Conservation (phyloP, 1,140 invertebrate genomes). For the Drosophila ambigua region DNA sequence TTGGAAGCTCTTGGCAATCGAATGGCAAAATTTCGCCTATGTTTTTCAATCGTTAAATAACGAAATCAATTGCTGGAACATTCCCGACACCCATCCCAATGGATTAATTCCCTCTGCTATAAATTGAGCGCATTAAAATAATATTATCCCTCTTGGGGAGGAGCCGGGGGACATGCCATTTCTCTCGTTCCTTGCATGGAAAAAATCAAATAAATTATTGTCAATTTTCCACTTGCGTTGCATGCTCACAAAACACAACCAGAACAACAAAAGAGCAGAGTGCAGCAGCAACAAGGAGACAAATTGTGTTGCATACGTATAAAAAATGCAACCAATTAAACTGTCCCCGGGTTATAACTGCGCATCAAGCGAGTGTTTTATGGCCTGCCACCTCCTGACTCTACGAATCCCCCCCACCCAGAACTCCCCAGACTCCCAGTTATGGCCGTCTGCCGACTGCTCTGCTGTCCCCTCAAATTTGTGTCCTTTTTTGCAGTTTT, state of each 20-base stretch:
- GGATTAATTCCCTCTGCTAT: constrained; percentile 40
- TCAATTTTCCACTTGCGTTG: constrained; percentile 77
- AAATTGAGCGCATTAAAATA: constrained; percentile 76
- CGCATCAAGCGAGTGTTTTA: constrained; percentile 81
- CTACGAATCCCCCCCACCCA: too few relatives aligned
- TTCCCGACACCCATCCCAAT: neutral
- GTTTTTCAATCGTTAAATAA: neutral
- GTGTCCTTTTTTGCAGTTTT: constrained; percentile 39
- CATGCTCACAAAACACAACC: constrained; percentile 20
- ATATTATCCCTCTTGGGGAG: constrained; percentile 53
- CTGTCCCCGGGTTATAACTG: constrained; percentile 83
- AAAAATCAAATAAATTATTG: constrained; percentile 81
- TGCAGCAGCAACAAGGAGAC: neutral
- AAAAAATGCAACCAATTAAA: constrained; percentile 83
- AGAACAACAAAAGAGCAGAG: neutral
- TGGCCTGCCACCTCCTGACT: constrained; percentile 48
- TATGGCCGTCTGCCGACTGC: constrained; percentile 5
- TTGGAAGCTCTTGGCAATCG: too few relatives aligned
- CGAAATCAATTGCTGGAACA: constrained; percentile 6
- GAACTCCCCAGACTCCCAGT: neutral
- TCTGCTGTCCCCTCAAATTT: constrained; percentile 7
- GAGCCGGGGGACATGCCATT: constrained; percentile 35
- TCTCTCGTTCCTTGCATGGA: constrained; percentile 23
- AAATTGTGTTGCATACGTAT: constrained; percentile 62
- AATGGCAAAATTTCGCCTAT: too few relatives aligned